Evolutionary conservation across 2,113 vertebrate genomes (phyloP).

Genomic region (Atlantisia rogersi): DNA sequence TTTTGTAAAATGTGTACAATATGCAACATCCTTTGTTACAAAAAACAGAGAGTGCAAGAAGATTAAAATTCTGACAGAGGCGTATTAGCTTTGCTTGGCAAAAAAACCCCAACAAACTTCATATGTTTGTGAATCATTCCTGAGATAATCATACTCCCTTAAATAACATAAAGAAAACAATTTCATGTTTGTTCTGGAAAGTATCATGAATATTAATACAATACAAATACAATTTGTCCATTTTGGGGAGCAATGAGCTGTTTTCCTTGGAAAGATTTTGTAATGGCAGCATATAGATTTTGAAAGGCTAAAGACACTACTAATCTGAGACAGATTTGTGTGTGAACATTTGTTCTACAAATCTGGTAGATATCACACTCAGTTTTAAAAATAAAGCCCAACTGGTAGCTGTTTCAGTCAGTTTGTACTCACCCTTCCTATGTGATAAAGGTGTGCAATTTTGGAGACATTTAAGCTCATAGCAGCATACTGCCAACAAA

Average conservation of each 20-base stretch:
- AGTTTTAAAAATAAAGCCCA: conserved; percentile 54
- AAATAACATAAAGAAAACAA: neutral
- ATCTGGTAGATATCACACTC: conserved; percentile 11
- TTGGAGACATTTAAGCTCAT: neutral
- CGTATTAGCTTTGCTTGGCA: neutral
- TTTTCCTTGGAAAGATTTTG: neutral
- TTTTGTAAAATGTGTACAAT: conserved; percentile 23
- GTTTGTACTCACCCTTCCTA: neutral
- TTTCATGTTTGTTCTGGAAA: neutral
- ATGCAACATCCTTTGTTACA: conserved; percentile 28
- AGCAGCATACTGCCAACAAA: neutral
- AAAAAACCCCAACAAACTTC: conserved; percentile 5
- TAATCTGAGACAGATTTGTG: neutral
- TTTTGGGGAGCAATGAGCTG: neutral
- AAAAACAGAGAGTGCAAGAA: neutral
- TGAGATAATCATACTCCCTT: neutral
- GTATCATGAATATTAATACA: neutral
- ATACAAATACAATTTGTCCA: neutral
- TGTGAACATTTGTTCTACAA: conserved; percentile 5
- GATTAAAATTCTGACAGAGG: conserved; percentile 37
- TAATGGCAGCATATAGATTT: neutral
- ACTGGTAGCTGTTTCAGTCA: conserved; percentile 41
- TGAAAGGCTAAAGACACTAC: conserved; percentile 3
- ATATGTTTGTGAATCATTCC: conserved; percentile 35
- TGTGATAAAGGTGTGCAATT: conserved; percentile 17